phyloP scores from a whole-genome alignment of 23 tunicate species.

The Aplidium turbinatum region DNA sequence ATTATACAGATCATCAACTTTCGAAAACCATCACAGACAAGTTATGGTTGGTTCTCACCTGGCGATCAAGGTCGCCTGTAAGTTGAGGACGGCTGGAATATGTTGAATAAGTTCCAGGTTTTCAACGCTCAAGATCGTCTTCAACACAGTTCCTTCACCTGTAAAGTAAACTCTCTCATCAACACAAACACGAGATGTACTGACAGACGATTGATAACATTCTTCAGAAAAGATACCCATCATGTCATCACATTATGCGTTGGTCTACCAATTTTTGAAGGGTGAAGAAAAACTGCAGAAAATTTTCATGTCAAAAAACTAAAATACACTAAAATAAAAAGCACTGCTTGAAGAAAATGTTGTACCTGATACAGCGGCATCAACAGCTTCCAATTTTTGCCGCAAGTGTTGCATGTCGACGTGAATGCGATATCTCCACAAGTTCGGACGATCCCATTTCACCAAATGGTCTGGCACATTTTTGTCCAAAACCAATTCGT shows the following conservation, averaged over 20 bases:
- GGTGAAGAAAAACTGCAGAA: too few species aligned
- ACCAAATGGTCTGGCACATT: conserved; percentile 16
- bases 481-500: background rate
- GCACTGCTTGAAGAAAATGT: too few species aligned
- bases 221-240: too few species aligned
- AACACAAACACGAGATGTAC: too few species aligned
- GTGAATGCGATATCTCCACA: conserved; percentile 42
- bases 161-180: too few species aligned
- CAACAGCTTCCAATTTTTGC: conserved; percentile 46
- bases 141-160: conserved; percentile 50
- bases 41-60: conserved; percentile 13
- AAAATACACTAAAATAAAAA: too few species aligned
- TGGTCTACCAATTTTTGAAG: too few species aligned
- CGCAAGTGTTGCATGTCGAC: conserved; percentile 39
- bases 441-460: conserved; percentile 32
- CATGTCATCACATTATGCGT: too few species aligned
- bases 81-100: conserved; percentile 14
- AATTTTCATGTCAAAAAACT: too few species aligned
- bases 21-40: background rate
- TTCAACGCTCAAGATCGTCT: conserved; percentile 32
- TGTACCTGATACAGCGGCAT: conserved; percentile 40
- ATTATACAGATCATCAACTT: background rate
- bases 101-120: conserved; percentile 45
- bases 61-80: conserved; percentile 38
- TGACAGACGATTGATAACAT: too few species aligned